Evolutionary conservation across 1,140 invertebrate genomes (phyloP), one percentile per base, ranked within the genome.

Genomic region (Musca vetustissima): DNA sequence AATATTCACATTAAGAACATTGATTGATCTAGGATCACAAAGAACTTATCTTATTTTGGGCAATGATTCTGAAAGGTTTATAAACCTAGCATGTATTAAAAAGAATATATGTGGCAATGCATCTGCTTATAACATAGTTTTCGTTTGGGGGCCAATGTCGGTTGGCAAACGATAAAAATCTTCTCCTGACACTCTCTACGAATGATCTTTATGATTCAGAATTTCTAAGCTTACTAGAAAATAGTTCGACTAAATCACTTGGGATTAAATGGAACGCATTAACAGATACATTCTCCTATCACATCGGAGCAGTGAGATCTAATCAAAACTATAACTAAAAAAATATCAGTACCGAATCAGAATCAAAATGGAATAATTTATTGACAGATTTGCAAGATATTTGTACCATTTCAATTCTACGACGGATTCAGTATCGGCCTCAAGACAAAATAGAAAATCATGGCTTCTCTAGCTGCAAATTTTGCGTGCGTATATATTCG

Each of bases 21-120:
- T 55, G 13, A 55, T 55, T 55, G 52, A 55, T 24, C 52, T 21
- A 17, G 52, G 52, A 24, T 55, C 52, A 24, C 52, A 55, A 24
- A 21, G 22, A 55, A 55, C 52, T 24, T 55, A 52, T 52, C 17
- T 52, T n/a, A 19, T 52, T 9, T 19, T 55, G 19, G 52, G 52
- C n/a, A 55, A 55, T 55, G 52, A 55, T 22, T 55, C 21, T 22
- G 52, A 55, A 11, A 11, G 22, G 2, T n/a, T 25, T 50, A 66
- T 66, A 21, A 48, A 50, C 17, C 15, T 32, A 52, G 24, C 24
- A 1, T 24, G 65, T 17, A 28, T 53, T 14, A 66, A 32, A 32
- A 66, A 21, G 21, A 66, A 53, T 6, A 52, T 66, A 9, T 25
- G 49, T 19, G 49, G 25, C 4, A 48, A 52, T 13, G n/a, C 28